Conservation (phyloP, 2,797 vertebrate species). For the Tadarida brasiliensis region DNA sequence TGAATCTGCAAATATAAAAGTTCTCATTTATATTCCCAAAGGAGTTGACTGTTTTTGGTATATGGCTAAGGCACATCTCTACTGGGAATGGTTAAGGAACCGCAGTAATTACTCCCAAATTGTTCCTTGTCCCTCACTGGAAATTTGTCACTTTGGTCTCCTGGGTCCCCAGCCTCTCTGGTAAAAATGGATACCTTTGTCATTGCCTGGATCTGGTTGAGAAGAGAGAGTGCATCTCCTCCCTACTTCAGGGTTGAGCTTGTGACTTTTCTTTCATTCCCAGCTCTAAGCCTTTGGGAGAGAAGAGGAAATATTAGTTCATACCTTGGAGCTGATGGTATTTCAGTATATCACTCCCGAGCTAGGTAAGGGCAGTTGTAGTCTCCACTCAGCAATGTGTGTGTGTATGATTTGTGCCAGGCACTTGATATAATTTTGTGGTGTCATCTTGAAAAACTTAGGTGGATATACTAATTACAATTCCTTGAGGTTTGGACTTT, state of each 20-base stretch:
- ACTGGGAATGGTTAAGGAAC: slow-evolving; percentile 25
- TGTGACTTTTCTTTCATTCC: neutral
- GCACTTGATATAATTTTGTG: neutral
- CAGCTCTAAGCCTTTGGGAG: neutral
- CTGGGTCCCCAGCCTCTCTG: neutral
- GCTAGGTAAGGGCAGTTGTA: slow-evolving; percentile 26
- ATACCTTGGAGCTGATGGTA: neutral
- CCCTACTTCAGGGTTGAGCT: neutral
- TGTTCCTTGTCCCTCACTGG: slow-evolving; percentile 9
- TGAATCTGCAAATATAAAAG: neutral
- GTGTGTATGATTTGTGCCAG: neutral
- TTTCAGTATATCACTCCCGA: slow-evolving; percentile 33
- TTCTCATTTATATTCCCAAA: slow-evolving; percentile 42
- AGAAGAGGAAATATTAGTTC: slow-evolving; percentile 20
- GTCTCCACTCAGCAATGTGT: neutral
- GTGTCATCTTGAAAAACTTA: neutral
- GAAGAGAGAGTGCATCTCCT: neutral
- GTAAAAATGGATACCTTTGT: neutral
- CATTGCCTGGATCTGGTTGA: neutral
- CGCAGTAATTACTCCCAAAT: slow-evolving; percentile 47
- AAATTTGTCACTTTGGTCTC: neutral
- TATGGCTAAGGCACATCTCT: neutral
- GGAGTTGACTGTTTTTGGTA: neutral
- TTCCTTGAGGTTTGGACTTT: neutral
- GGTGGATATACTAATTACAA: neutral